phyloP scores from a whole-genome alignment of 2,888 invertebrate genomes.

The Blera fallax region DNA sequence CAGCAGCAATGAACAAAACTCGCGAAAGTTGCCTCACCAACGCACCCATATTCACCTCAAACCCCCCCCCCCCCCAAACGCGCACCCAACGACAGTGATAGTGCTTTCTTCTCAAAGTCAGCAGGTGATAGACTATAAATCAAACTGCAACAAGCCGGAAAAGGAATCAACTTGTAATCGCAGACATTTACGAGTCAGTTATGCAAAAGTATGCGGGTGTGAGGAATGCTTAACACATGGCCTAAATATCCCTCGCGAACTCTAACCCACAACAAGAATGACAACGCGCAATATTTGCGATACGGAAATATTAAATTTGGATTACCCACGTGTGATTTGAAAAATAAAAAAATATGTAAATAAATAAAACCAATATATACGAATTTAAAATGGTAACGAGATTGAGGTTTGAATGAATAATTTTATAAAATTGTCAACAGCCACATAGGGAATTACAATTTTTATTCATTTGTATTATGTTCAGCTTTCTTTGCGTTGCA shows the following conservation, averaged over 20 bases:
- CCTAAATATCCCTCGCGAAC: background rate
- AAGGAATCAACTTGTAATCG: conserved; percentile 6
- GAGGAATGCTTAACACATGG: background rate
- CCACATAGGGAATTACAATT: conserved; percentile 33
- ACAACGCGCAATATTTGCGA: background rate
- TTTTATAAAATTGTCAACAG: conserved; percentile 23
- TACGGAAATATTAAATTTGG: conserved; percentile 29
- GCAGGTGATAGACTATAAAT: conserved; percentile 37
- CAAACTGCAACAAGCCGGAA: conserved; percentile 39
- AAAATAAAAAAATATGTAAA: conserved; percentile 39
- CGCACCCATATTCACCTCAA: conserved; percentile 14
- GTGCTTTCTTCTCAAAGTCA: conserved; percentile 53
- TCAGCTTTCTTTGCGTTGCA: conserved; percentile 56
- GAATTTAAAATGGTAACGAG: conserved; percentile 44
- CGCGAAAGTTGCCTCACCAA: conserved; percentile 49
- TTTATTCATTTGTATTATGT: conserved; percentile 23
- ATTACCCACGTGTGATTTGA: conserved; percentile 32
- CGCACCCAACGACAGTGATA: conserved; percentile 13
- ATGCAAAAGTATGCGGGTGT: conserved; percentile 1
- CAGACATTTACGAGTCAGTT: conserved; percentile 51
- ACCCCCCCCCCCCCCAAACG: background rate
- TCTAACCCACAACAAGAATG: background rate
- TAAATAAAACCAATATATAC: conserved; percentile 31
- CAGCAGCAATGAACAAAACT: background rate
- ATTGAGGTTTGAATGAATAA: conserved; percentile 54